A percentile compares a stretch with the other conserved stretches of the same genome.
phyloP scores from a whole-genome alignment of 1,140 invertebrate genomes.

The Leptinotarsa defecta region DNA sequence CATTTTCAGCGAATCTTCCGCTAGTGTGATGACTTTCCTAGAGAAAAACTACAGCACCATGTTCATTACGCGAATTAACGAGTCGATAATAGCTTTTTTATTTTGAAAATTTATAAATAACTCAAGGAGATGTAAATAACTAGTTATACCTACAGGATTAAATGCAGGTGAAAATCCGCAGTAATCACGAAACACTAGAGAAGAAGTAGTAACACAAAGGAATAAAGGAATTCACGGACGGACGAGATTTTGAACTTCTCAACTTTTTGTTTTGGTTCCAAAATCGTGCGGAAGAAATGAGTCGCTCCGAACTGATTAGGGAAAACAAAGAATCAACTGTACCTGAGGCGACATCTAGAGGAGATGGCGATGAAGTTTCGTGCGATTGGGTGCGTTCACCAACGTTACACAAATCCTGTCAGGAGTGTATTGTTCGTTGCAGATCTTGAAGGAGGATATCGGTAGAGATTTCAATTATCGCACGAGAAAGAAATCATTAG shows the following conservation, averaged over 20 bases:
- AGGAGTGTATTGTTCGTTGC: neutral
- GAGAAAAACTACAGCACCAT: conserved; percentile 3
- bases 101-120: conserved; percentile 30
- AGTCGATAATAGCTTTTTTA: conserved; percentile 29
- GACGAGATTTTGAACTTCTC: neutral
- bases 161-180: neutral
- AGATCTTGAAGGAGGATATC: neutral
- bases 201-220: no score
- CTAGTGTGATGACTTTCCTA: neutral
- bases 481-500: neutral
- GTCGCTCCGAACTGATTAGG: neutral
- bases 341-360: neutral
- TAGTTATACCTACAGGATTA: neutral
- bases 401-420: neutral
- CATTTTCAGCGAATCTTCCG: conserved; percentile 21
- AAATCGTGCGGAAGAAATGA: neutral
- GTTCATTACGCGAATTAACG: conserved; percentile 16
- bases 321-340: neutral
- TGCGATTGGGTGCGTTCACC: neutral
- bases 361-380: neutral
- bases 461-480: neutral
- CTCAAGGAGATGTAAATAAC: conserved; percentile 25
- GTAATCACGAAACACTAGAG: no score
- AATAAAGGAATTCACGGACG: no score
- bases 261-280: conserved; percentile 3